Evolutionary conservation across 2,797 vertebrate genomes (phyloP), one percentile per base, ranked within the genome.

Genomic region (Merluccius polli): DNA sequence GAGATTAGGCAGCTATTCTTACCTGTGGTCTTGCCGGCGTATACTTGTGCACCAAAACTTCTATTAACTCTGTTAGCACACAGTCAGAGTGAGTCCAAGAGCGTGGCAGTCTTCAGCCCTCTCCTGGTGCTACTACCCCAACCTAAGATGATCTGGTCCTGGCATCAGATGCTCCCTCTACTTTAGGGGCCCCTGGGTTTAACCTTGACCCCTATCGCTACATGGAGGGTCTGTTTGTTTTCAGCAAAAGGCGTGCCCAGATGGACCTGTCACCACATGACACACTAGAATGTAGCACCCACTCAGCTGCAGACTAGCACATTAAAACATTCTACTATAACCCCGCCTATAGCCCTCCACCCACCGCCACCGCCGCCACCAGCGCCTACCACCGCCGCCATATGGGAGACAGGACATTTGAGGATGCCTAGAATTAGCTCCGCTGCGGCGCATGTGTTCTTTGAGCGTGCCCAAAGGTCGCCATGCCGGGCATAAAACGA

Each of bases 261-360:
- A 94, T 87, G 83, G 81, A 79, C 80, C 86, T 92, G 92, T 95
- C 93, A 93, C 78, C 91, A 93, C 90, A 90, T 93, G 92, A 86
- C 92, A 92, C 84, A 87, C 87, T 89, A 85, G 93, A 94, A 95
- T 95, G 92, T 93, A 76, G 85, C 93, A 94, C 93, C 93, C 87
- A 92, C 93, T 95, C 89, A 89, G 81, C 84, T 87, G 80, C 84
- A 86, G 86, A 86, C 86, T 81, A 36, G 52, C 80, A 78, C 81
- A 87, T 86, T 80, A 87, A 78, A 87, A 82, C 73, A 65, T 79
- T 76, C 79, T 36, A 11, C 65, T 33, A 65, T 65, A 65, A 65
- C 59, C 59, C 59, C 59, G 59, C 59, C 59, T 27, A 27, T 27
- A 12, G 59, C n/a, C 24, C 59, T 65, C 59, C 59, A 65, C 59